These are phyloP conservation scores for Drosophila yooni DNA, from an alignment of 2,888 invertebrate species.

Conservation along the genomic window DNA sequence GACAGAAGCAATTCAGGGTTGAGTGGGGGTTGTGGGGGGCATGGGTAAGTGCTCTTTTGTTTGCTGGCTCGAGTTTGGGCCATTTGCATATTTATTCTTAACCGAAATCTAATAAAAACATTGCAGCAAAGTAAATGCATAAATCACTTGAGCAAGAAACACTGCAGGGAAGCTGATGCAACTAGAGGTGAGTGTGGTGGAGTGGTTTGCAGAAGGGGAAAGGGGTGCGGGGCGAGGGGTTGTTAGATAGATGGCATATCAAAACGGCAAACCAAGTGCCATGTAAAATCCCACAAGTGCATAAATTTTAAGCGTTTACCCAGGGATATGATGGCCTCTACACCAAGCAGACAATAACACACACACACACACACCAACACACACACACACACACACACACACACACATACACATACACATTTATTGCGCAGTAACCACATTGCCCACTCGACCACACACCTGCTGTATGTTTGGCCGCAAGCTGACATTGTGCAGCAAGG, in stretches of 20 bases:
- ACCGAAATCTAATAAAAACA: slow-evolving; percentile 71
- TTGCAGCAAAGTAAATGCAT: slow-evolving; percentile 38
- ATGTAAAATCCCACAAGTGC: slow-evolving; percentile 73
- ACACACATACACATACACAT: slow-evolving; percentile 8
- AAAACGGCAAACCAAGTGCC: slow-evolving; percentile 43
- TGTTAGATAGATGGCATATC: slow-evolving; percentile 9
- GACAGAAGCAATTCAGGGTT: neutral
- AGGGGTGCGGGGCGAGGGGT: too few relatives aligned
- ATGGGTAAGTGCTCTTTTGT: slow-evolving; percentile 7
- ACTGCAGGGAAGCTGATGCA: neutral
- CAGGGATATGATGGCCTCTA: slow-evolving; percentile 56
- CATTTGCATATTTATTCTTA: slow-evolving; percentile 62
- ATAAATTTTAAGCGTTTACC: slow-evolving; percentile 69
- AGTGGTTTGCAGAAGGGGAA: neutral
- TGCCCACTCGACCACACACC: slow-evolving; percentile 21
- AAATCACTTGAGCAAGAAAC: slow-evolving; percentile 8
- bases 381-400: slow-evolving; percentile 5
- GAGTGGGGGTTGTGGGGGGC: neutral
- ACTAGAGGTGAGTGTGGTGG: too few relatives aligned
- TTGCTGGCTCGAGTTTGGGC: slow-evolving; percentile 20
- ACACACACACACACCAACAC: slow-evolving; percentile 6
- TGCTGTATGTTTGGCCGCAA: slow-evolving; percentile 31
- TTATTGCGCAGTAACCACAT: neutral
- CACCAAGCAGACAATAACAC: slow-evolving; percentile 4
- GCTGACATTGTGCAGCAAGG: slow-evolving; percentile 34